Percentiles rank a stretch among this genome's conserved stretches.
Conservation (phyloP, 2,888 invertebrate genomes). For the Alviniconcha strummeri region DNA sequence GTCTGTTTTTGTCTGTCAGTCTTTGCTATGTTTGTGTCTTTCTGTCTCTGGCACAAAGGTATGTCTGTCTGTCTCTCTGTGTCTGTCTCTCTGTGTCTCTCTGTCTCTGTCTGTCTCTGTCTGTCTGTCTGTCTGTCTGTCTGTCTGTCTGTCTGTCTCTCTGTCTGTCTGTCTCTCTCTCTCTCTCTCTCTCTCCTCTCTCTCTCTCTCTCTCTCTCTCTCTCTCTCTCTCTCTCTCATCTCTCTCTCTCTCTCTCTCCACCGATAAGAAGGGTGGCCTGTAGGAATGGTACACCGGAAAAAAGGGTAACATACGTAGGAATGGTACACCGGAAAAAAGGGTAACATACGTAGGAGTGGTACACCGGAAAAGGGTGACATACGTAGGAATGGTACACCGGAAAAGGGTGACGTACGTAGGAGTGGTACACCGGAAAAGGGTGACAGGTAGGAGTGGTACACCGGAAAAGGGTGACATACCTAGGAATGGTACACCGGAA, state of each 20-base stretch:
- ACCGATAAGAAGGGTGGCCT: no score
- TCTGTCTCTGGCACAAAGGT: not conserved
- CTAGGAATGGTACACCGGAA: no score
- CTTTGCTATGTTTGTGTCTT: not conserved
- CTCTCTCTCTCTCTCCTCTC: conserved; percentile 10
- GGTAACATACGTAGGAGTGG: no score
- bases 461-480: no score
- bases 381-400: no score
- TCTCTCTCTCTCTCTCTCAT: not conserved
- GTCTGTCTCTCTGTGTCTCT: conserved; percentile 16
- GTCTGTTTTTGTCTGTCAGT: conserved; percentile 4
- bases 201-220: conserved; percentile 15
- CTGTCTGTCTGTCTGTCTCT: not conserved
- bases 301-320: no score
- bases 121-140: conserved; percentile 7
- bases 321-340: no score
- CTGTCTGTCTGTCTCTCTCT: not conserved
- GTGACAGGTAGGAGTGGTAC: no score
- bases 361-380: no score
- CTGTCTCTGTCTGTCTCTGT: conserved; percentile 21
- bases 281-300: no score
- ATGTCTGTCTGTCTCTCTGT: not conserved
- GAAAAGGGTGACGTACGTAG: no score
- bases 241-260: not conserved
- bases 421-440: no score